phyloP scores from a whole-genome alignment of 2,113 vertebrate genomes.

The Oenanthe melanoleuca region DNA sequence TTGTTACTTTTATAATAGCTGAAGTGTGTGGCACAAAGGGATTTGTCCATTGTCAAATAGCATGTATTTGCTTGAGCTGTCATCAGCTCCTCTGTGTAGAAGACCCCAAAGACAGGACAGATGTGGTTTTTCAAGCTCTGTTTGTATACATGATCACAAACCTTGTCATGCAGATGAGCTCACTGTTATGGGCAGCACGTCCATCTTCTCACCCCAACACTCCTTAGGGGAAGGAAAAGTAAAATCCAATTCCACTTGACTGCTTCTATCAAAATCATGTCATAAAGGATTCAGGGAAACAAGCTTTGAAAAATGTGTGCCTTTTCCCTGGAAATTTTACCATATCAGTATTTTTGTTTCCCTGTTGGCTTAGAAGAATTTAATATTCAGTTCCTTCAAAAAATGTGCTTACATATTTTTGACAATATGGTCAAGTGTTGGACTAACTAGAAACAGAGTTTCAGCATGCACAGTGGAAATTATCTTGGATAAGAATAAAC shows the following conservation, averaged over 20 bases:
- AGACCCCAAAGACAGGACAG: not conserved
- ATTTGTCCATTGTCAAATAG: not conserved
- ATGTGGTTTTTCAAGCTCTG: not conserved
- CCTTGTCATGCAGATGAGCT: not conserved
- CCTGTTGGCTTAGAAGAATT: not conserved
- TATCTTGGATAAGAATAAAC: not conserved
- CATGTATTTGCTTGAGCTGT: not conserved
- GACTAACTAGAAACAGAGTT: not conserved
- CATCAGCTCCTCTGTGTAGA: not conserved
- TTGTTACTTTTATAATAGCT: not conserved
- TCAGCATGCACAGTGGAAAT: not conserved
- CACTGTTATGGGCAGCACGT: not conserved
- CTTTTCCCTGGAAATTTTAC: not conserved
- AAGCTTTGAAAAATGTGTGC: not conserved
- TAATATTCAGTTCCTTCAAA: not conserved
- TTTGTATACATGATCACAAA: not conserved
- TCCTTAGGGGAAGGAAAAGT: not conserved
- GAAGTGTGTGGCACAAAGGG: not conserved
- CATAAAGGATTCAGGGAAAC: not conserved
- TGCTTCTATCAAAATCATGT: not conserved
- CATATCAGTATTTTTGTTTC: not conserved
- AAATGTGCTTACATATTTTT: not conserved
- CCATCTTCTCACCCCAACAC: fast-evolving
- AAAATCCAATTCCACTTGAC: not conserved
- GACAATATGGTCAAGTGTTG: not conserved